Percentiles rank a stretch among this genome's conserved stretches.
These are phyloP conservation scores for Takifugu ocellatus DNA, from an alignment of 2,797 vertebrate species.

Conservation along the genomic window DNA sequence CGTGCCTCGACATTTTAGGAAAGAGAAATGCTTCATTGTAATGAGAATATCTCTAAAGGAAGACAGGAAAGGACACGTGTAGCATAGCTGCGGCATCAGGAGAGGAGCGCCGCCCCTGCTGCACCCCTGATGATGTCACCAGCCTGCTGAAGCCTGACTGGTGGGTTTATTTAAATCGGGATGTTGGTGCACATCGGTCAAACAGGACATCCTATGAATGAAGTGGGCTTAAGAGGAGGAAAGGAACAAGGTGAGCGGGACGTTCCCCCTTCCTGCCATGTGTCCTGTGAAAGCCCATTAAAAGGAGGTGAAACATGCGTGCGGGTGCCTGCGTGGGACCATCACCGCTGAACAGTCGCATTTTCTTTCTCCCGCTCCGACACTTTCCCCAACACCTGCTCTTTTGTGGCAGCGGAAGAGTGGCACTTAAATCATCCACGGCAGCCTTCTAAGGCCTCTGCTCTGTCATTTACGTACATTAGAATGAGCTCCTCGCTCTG, in stretches of 20 bases:
- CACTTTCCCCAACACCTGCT: constrained; percentile 43
- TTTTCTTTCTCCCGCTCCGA: constrained; percentile 41
- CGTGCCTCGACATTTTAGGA: too few relatives aligned
- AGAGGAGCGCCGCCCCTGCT: constrained; percentile 43
- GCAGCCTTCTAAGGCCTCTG: constrained; percentile 33
- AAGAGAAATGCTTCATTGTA: neutral
- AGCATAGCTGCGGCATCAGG: constrained; percentile 36
- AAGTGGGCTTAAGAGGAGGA: constrained; percentile 1
- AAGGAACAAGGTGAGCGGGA: constrained; percentile 36
- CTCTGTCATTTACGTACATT: constrained; percentile 39
- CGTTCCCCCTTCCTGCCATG: constrained; percentile 3
- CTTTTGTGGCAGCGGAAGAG: constrained; percentile 33
- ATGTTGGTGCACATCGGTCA: constrained; percentile 39
- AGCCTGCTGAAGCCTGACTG: constrained; percentile 19
- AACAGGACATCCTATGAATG: constrained; percentile 7
- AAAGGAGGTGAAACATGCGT: constrained; percentile 11
- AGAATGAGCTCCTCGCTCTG: constrained; percentile 23
- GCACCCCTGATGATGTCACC: constrained; percentile 47
- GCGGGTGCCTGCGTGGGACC: constrained; percentile 12
- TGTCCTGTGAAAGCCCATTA: constrained; percentile 19
- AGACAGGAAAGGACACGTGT: constrained; percentile 14
- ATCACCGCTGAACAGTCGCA: constrained; percentile 35
- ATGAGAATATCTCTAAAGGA: constrained; percentile 19
- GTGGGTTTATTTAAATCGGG: constrained; percentile 30
- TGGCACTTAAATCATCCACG: constrained; percentile 49